These are phyloP conservation scores for Willowsia nigromaculata DNA, from an alignment of 2,888 invertebrate genomes.

Conservation along the genomic window DNA sequence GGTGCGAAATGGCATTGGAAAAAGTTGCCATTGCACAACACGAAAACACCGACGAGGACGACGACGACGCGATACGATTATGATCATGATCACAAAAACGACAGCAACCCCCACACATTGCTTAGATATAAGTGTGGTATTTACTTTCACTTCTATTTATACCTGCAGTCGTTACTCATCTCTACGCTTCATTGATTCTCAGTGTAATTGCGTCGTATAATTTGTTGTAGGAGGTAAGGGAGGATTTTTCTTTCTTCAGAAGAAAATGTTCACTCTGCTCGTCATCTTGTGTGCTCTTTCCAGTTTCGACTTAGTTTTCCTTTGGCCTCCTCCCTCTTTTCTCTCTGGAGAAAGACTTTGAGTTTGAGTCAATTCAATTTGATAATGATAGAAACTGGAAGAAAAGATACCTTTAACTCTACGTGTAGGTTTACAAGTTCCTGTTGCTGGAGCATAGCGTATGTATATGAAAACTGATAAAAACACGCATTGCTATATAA, in stretches of 20 bases:
- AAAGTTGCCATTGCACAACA: conserved; percentile 5
- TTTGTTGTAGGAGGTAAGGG: conserved; percentile 23
- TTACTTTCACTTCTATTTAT: conserved; percentile 41
- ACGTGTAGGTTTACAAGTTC: background rate
- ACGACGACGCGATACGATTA: background rate
- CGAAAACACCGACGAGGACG: background rate
- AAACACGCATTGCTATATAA: no score
- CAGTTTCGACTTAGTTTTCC: conserved; percentile 19
- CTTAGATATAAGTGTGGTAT: background rate
- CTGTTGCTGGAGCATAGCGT: background rate
- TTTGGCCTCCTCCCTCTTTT: background rate
- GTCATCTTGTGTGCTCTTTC: background rate
- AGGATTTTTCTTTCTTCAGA: background rate
- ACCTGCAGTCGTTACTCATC: conserved; percentile 39
- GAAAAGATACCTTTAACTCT: conserved; percentile 4
- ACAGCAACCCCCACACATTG: background rate
- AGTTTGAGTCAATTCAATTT: conserved; percentile 36
- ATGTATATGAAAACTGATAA: no score
- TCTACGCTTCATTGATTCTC: conserved; percentile 63
- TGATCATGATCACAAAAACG: conserved; percentile 22
- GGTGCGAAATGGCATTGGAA: background rate
- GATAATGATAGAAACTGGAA: conserved; percentile 28
- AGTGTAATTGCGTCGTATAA: conserved; percentile 68
- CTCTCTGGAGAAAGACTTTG: background rate
- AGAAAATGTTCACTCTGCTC: background rate